A percentile compares a stretch with the other conserved stretches of the same genome.
These are phyloP conservation scores for Brenthis ino DNA, from an alignment of 2,888 invertebrate genomes.

Conservation along the genomic window DNA sequence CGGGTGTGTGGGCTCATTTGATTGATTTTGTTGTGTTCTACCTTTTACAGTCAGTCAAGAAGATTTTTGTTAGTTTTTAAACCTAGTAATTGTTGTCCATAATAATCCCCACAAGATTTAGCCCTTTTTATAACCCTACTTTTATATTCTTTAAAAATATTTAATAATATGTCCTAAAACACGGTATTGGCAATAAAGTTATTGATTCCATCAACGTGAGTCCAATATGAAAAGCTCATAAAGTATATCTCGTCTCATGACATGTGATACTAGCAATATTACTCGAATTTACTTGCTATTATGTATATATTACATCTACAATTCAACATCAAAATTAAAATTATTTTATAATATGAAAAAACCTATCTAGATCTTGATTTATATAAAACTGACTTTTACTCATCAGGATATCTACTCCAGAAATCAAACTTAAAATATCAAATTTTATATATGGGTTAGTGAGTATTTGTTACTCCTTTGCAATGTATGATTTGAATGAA, in stretches of 20 bases:
- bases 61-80: too few relatives aligned
- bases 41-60: too few relatives aligned
- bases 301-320: neutral
- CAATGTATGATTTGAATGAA: too few relatives aligned
- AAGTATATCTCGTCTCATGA: constrained; percentile 45
- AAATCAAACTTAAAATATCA: too few relatives aligned
- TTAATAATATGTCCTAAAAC: constrained; percentile 19
- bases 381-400: neutral
- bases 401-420: neutral
- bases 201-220: constrained; percentile 53
- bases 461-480: too few relatives aligned
- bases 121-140: neutral
- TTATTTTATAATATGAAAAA: too few relatives aligned
- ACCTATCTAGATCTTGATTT: neutral
- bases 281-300: constrained; percentile 5
- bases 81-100: too few relatives aligned
- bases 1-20: too few relatives aligned
- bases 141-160: constrained; percentile 22
- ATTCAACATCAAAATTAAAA: neutral
- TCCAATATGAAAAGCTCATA: constrained; percentile 47
- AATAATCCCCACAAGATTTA: too few relatives aligned
- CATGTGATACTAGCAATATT: constrained; percentile 33
- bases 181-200: constrained; percentile 39
- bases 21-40: too few relatives aligned
- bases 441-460: too few relatives aligned